These are phyloP conservation scores for Callyntrura guangdongensis DNA, from an alignment of 2,888 invertebrate genomes.

Conservation along the genomic window DNA sequence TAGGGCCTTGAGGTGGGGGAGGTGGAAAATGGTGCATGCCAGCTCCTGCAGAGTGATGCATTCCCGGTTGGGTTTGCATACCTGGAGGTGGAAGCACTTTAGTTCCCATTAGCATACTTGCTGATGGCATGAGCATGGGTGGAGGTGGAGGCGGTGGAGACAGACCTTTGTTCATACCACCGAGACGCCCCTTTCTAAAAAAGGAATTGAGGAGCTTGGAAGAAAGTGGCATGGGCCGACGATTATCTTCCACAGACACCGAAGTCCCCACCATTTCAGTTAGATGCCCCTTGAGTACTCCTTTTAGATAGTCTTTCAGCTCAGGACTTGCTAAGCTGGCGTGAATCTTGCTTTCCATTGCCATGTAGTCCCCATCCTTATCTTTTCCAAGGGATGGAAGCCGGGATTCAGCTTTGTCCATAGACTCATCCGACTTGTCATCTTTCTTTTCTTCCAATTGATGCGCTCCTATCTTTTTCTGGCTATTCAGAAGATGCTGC, in stretches of 20 bases:
- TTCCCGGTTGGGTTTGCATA: neutral
- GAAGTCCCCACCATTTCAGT: conserved; percentile 62
- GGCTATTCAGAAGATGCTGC: conserved; percentile 69
- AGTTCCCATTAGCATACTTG: conserved; percentile 61
- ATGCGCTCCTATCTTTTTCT: conserved; percentile 56
- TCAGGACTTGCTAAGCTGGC: conserved; percentile 35
- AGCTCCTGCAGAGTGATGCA: conserved; percentile 37
- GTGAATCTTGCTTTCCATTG: conserved; percentile 34
- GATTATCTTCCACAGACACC: conserved; percentile 17
- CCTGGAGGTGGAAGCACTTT: conserved; percentile 61
- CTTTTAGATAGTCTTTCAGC: conserved; percentile 66
- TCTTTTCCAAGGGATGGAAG: neutral
- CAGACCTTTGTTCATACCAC: neutral
- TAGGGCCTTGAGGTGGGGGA: conserved; percentile 18
- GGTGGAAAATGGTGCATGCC: conserved; percentile 54
- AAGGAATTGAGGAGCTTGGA: conserved; percentile 64
- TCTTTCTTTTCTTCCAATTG: conserved; percentile 71
- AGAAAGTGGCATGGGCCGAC: conserved; percentile 39
- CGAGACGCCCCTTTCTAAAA: conserved; percentile 58
- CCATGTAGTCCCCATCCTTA: conserved; percentile 46
- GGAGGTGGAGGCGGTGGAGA: neutral
- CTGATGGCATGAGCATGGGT: conserved; percentile 32
- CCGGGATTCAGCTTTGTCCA: conserved; percentile 9
- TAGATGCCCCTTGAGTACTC: conserved; percentile 67
- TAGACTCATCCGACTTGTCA: conserved; percentile 17